phyloP scores from a whole-genome alignment of 2,797 vertebrate genomes.

The Cirrhinus molitorella region DNA sequence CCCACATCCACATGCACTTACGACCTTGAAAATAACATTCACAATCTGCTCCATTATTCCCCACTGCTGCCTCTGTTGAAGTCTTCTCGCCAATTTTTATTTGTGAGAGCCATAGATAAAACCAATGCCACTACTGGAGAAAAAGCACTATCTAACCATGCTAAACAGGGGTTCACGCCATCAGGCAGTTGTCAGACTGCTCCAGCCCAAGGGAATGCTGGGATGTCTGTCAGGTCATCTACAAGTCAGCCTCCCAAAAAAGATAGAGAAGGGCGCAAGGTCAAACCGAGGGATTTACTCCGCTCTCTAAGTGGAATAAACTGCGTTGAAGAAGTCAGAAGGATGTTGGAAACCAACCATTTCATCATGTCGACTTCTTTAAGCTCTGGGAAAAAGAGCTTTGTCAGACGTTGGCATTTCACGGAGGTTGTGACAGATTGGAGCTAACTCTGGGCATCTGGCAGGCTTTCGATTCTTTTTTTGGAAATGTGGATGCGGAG shows the following conservation, averaged over 20 bases:
- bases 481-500: conserved; percentile 46
- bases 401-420: conserved; percentile 79
- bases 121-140: conserved; percentile 30
- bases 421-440: conserved; percentile 81
- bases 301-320: conserved; percentile 75
- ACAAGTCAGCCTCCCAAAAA: conserved; percentile 55
- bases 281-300: conserved; percentile 78
- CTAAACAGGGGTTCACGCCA: conserved; percentile 65
- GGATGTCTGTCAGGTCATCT: conserved; percentile 61
- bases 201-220: conserved; percentile 52
- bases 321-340: conserved; percentile 70
- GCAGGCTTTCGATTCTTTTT: conserved; percentile 67
- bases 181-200: conserved; percentile 61
- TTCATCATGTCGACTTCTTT: conserved; percentile 84
- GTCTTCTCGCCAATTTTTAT: background rate
- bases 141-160: conserved; percentile 62
- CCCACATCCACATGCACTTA: background rate
- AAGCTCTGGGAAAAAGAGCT: conserved; percentile 80
- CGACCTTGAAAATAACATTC: conserved; percentile 28
- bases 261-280: conserved; percentile 76
- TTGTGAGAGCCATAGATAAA: conserved; percentile 16
- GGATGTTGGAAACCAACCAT: conserved; percentile 79
- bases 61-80: conserved; percentile 39
- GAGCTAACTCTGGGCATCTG: conserved; percentile 67
- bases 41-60: conserved; percentile 48